Conservation (phyloP, 2,797 vertebrate genomes). For the Sitta carolinensis region DNA sequence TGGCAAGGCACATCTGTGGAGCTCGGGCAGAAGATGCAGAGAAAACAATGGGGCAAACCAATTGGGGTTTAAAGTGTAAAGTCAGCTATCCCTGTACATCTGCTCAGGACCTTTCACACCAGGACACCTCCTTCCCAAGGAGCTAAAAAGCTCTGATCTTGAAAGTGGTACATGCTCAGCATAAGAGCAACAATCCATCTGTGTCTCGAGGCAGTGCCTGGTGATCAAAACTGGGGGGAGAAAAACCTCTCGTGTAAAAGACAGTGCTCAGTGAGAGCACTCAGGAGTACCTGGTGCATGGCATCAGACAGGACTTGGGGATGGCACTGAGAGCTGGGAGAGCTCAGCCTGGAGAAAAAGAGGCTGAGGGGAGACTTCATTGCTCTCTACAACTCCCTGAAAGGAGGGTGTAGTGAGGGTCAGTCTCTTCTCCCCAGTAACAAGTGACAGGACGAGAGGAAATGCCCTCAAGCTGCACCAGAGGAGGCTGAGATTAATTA, state of each 20-base stretch:
- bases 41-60: background rate
- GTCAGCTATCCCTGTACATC: background rate
- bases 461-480: background rate
- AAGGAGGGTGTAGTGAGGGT: background rate
- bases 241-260: background rate
- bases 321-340: background rate
- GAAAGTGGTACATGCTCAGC: background rate
- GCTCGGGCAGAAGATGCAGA: background rate
- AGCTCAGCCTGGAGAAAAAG: background rate
- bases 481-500: background rate
- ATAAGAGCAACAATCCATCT: background rate
- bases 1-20: background rate
- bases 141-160: background rate
- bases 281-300: background rate
- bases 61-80: background rate
- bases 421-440: fast-evolving
- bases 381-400: background rate
- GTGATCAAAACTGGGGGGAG: background rate
- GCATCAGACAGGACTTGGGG: background rate
- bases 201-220: fast-evolving
- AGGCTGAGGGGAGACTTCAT: no score
- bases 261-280: background rate
- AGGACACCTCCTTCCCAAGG: background rate
- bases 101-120: background rate
- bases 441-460: background rate